phyloP scores from a whole-genome alignment of 2,797 vertebrate genomes.

The Falco berigora region DNA sequence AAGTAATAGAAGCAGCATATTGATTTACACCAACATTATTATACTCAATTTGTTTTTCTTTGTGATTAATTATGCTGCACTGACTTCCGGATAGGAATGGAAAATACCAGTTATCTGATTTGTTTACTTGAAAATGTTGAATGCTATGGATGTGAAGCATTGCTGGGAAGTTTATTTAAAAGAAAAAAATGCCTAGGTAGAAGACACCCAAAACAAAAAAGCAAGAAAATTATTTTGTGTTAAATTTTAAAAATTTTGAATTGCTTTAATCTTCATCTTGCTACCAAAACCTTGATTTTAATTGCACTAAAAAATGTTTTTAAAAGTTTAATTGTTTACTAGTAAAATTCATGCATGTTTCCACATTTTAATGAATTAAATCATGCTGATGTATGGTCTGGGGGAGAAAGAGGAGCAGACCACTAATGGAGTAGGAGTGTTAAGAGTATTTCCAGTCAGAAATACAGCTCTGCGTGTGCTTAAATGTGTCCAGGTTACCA shows the following conservation, averaged over 20 bases:
- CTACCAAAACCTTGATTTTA: background rate
- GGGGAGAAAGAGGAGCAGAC: background rate
- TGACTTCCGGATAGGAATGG: slow-evolving; percentile 10
- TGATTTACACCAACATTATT: background rate
- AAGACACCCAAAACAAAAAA: background rate
- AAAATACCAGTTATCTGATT: slow-evolving; percentile 5
- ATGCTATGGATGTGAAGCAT: background rate
- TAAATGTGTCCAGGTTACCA: background rate
- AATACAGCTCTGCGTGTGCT: background rate
- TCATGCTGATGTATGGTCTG: background rate
- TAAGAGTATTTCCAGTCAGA: background rate
- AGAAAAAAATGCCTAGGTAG: background rate
- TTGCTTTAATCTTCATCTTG: background rate
- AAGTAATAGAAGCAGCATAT: background rate
- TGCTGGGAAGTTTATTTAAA: background rate
- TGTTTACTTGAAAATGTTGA: slow-evolving; percentile 8
- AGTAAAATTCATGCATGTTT: background rate
- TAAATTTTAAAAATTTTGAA: background rate
- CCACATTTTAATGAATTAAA: background rate
- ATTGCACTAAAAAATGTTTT: background rate
- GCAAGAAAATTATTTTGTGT: background rate
- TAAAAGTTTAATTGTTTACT: background rate
- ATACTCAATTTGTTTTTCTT: background rate
- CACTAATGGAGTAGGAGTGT: background rate
- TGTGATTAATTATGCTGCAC: background rate